phyloP scores from a whole-genome alignment of 2,113 vertebrate species.

The Coryphaenoides rupestris region DNA sequence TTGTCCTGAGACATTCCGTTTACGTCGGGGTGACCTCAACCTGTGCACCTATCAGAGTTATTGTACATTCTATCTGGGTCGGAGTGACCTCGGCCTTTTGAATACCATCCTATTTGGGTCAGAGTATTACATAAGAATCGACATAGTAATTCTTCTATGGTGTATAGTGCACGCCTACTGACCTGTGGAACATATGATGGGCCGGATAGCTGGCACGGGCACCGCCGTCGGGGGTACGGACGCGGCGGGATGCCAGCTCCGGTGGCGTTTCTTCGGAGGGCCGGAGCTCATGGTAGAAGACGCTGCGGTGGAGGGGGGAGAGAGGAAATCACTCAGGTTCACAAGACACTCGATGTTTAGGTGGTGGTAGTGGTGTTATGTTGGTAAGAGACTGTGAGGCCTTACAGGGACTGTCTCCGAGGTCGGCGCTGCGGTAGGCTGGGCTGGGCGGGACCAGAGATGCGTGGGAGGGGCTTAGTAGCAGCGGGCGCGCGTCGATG shows the following conservation, averaged over 20 bases:
- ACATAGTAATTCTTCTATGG: too few relatives aligned
- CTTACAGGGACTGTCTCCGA: constrained; percentile 77
- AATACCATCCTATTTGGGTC: too few relatives aligned
- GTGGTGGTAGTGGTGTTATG: background rate
- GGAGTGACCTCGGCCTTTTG: too few relatives aligned
- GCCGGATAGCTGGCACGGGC: constrained; percentile 81
- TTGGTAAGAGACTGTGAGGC: background rate
- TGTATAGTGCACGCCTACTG: too few relatives aligned
- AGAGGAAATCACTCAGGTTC: constrained; percentile 1
- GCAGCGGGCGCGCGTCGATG: constrained; percentile 70
- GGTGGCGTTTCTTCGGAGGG: constrained; percentile 95
- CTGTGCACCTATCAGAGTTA: too few relatives aligned
- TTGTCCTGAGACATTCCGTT: too few relatives aligned
- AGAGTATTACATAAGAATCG: too few relatives aligned
- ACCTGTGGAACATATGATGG: constrained; percentile 77
- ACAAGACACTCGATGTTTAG: background rate
- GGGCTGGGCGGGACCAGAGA: constrained; percentile 74
- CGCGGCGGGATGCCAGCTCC: constrained; percentile 89
- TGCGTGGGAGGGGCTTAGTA: constrained; percentile 75
- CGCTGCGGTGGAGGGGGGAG: constrained; percentile 35
- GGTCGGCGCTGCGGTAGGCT: constrained; percentile 76
- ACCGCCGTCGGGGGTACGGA: constrained; percentile 76
- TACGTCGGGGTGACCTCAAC: too few relatives aligned
- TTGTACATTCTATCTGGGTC: too few relatives aligned
- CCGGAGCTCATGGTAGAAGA: constrained; percentile 84